Evolutionary conservation across 2,888 invertebrate species (phyloP), one percentile per base, ranked within the genome.

Genomic region (Auanema freiburgensis): DNA sequence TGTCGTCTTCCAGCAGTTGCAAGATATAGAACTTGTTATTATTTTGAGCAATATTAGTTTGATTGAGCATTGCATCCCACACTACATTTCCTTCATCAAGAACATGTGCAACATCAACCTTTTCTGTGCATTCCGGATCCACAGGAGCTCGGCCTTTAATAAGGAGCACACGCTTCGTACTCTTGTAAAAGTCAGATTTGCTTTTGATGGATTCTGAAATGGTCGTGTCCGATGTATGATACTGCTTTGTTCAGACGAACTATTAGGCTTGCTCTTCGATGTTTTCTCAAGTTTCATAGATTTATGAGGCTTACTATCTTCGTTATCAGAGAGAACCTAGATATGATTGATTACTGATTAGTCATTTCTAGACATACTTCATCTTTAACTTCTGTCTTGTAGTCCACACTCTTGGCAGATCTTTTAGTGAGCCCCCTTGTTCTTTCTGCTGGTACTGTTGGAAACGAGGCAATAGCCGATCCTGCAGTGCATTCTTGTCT

Each of bases 21-120:
- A 87, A 84, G 42, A 87, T 62, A 80, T 85, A 87, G 74, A 83
- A 87, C 77, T 87, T 87, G 84, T 87, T 87, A 83, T 87, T 88
- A 84, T 87, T 87, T 75, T 85, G 84, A 24, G 84, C 80, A 14
- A 87, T 75, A 75, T 86, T 86, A 0, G 87, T 87, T 86, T 86
- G 86, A 68, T 87, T 87, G 14, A 87, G 81, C 85, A 87, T 86
- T 60, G 83, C 85, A 74, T 87, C 85, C 78, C 85, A 87, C 40
- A 86, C 71, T 60, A 80, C 81, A 33, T 81, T 78, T 3, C 83
- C 84, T 68, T 85, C 84, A 53, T 66, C 77, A 70, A 78, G 84
- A 1, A 86, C 86, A 64, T 84, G 85, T 33, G 84, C 81, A 21
- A 73, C 81, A 14, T 72, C 72, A 1, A 80, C 69, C 63, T 84